Percentiles rank a stretch among this genome's conserved stretches.
Conservation (phyloP, 2,113 vertebrate species). For the Zosterops lateralis region DNA sequence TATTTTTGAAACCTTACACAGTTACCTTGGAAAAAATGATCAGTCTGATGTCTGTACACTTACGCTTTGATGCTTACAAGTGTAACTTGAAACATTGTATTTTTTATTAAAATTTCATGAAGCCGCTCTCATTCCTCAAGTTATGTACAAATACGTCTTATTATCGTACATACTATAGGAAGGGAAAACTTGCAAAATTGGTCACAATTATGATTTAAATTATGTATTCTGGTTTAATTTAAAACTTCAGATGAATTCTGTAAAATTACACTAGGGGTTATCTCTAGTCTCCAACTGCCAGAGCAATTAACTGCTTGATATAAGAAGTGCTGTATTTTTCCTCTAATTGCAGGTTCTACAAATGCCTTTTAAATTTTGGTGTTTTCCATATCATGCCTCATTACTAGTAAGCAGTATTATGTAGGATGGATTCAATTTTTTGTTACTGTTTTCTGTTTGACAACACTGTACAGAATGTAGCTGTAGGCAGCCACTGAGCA, state of each 20-base stretch:
- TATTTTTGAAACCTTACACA: conserved; percentile 11
- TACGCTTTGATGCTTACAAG: not conserved
- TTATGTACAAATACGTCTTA: not conserved
- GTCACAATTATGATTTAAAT: not conserved
- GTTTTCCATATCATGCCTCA: not conserved
- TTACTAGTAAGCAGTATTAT: conserved; percentile 2
- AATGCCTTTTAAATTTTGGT: not conserved
- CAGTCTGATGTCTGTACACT: not conserved
- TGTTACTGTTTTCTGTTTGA: not conserved
- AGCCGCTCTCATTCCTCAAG: not conserved
- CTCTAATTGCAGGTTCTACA: not conserved
- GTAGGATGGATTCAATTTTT: not conserved
- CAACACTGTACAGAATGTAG: not conserved
- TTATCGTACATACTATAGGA: not conserved
- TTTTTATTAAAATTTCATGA: conserved; percentile 46
- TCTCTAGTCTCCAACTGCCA: not conserved
- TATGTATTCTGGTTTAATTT: conserved; percentile 7
- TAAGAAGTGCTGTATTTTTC: not conserved
- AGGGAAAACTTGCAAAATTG: not conserved
- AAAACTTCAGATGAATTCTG: not conserved
- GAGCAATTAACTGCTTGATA: not conserved
- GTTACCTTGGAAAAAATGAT: not conserved
- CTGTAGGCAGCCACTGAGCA: not conserved
- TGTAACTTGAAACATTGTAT: not conserved
- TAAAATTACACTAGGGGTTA: not conserved